Evolutionary conservation across 1,140 invertebrate genomes (phyloP), one percentile per base, ranked within the genome.

Genomic region (Triops cancriformis): DNA sequence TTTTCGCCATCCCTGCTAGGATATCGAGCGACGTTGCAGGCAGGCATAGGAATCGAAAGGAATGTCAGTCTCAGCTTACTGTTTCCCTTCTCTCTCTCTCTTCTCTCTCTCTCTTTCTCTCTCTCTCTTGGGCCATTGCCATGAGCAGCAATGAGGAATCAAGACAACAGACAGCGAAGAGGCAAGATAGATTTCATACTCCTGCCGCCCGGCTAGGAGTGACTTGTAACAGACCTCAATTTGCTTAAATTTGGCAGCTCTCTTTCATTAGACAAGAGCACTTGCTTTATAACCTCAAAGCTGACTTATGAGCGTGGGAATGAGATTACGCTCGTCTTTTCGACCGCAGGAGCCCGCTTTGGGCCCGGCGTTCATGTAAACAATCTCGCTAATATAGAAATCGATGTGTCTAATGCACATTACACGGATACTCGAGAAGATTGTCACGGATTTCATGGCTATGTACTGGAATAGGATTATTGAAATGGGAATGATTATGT

Each of bases 221-320:
- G 23, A 64, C 51, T 64, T 64, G 51, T 64, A 64, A 64, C 23
- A 64, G 51, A 64, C 51, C 51, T 64, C 18, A 23, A 64, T 64
- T 64, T 64, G 51, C 51, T 64, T 64, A 64, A 64, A 64, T 64
- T 23, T 64, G 51, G 51, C 51, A 64, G 51, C 51, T 64, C 51
- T 37, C 51, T 64, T 64, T 64, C 51, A 23, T 64, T 23, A 64
- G 23, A 6, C 14, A n/a, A 23, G n/a, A n/a, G 51, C 51, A 5
- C 10, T 64, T 23, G 51, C 51, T 64, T 7, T 7, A 64, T 1
- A 64, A 64, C 18, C 51, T 23, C 5, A 7, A 18, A 23, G 51
- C 23, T 64, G 23, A 14, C n/a, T 37, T 37, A 23, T 64, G n/a
- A 64, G 18, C 51, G 10, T n/a, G 7, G 18, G 4, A 0, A 23